phyloP scores from a whole-genome alignment of 2,113 vertebrate genomes.

The Oriolus oriolus region DNA sequence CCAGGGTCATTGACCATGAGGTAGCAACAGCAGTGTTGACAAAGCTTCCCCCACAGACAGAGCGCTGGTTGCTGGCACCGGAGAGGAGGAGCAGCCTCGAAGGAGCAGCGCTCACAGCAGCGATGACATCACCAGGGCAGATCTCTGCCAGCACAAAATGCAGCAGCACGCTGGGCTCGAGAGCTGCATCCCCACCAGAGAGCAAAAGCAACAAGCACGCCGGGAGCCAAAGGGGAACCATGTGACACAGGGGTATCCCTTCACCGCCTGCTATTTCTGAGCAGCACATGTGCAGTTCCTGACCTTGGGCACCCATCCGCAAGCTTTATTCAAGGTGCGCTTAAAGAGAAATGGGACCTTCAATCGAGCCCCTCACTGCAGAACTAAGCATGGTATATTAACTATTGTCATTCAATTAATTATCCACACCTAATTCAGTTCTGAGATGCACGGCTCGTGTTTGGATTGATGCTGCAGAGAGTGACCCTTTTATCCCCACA shows the following conservation, averaged over 20 bases:
- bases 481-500: not conserved
- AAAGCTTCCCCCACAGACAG: not conserved
- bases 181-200: not conserved
- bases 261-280: not conserved
- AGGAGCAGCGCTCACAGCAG: not conserved
- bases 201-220: not conserved
- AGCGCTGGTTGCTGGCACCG: not conserved
- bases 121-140: constrained; percentile 60
- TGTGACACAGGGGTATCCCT: not conserved
- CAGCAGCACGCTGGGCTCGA: not conserved
- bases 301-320: not conserved
- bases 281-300: not conserved
- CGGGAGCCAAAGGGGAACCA: not conserved
- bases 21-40: not conserved
- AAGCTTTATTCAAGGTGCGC: not conserved
- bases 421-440: not conserved
- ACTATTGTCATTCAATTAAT: not conserved
- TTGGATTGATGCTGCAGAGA: not conserved
- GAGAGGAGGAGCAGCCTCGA: not conserved
- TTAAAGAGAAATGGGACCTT: not conserved
- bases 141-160: not conserved
- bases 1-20: not conserved
- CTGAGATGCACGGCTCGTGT: not conserved
- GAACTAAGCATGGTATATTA: not conserved
- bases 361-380: not conserved